Conservation (phyloP, 2,113 vertebrate species). For the Neodon shergylaensis region DNA sequence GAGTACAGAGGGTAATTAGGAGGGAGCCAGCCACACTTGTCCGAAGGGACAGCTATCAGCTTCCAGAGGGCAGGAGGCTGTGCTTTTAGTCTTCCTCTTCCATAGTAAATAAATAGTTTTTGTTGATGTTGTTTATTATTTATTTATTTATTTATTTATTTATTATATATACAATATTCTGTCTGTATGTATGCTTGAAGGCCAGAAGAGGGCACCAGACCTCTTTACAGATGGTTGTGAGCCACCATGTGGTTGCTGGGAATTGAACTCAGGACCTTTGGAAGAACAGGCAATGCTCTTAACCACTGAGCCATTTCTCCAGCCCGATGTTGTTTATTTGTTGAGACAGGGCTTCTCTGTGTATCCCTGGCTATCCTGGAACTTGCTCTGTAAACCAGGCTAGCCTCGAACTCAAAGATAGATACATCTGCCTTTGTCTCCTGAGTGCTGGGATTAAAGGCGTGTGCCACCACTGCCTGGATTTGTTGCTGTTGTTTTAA, state of each 20-base stretch:
- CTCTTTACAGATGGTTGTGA: too few species aligned
- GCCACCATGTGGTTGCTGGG: too few species aligned
- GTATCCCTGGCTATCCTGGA: background rate
- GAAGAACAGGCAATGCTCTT: too few species aligned
- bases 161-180: too few species aligned
- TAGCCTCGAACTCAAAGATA: background rate
- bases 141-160: background rate
- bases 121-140: background rate
- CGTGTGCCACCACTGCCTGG: background rate
- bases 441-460: background rate
- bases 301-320: too few species aligned
- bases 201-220: too few species aligned
- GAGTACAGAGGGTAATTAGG: slow-evolving; percentile 19
- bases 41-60: background rate
- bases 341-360: background rate
- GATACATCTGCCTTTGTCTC: background rate
- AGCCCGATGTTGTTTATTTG: background rate
- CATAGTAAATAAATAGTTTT: background rate
- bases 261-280: too few species aligned
- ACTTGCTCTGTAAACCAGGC: background rate
- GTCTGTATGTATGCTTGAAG: too few species aligned
- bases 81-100: background rate
- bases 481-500: background rate
- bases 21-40: background rate
- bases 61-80: background rate